phyloP scores from a whole-genome alignment of 2,113 vertebrate genomes.

The Arizona elegans region DNA sequence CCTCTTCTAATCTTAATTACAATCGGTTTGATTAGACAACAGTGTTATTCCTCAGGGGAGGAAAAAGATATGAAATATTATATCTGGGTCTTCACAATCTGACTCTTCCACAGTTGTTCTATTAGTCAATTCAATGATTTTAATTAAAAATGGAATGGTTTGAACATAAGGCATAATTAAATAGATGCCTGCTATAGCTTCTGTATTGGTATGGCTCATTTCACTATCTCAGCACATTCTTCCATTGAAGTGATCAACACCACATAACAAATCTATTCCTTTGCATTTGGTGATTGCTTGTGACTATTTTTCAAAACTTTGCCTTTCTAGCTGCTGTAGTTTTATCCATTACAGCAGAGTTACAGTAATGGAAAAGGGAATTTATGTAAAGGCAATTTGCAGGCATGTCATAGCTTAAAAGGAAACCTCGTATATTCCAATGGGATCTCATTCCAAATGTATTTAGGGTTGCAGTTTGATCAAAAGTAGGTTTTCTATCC shows the following conservation, averaged over 20 bases:
- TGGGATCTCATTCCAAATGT: background rate
- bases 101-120: constrained; percentile 55
- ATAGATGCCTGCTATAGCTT: constrained; percentile 60
- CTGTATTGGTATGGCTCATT: constrained; percentile 36
- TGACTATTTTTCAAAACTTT: constrained; percentile 46
- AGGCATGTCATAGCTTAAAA: background rate
- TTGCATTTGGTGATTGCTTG: constrained; percentile 42
- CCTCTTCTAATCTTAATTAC: constrained; percentile 70
- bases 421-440: background rate
- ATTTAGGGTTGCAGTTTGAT: background rate
- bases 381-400: background rate
- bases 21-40: constrained; percentile 62
- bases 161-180: constrained; percentile 60
- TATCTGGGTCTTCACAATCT: constrained; percentile 65
- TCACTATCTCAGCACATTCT: constrained; percentile 36
- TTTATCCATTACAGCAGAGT: constrained; percentile 52
- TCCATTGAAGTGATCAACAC: constrained; percentile 35
- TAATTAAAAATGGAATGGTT: constrained; percentile 70
- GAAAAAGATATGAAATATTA: constrained; percentile 59
- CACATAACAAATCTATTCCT: constrained; percentile 54
- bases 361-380: constrained; percentile 10
- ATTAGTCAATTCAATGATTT: constrained; percentile 67
- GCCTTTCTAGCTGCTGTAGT: constrained; percentile 48
- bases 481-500: background rate
- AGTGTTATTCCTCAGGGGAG: constrained; percentile 61